Conservation (phyloP, 2,888 invertebrate genomes). For the Pseudococcus jackbeardsleyi region DNA sequence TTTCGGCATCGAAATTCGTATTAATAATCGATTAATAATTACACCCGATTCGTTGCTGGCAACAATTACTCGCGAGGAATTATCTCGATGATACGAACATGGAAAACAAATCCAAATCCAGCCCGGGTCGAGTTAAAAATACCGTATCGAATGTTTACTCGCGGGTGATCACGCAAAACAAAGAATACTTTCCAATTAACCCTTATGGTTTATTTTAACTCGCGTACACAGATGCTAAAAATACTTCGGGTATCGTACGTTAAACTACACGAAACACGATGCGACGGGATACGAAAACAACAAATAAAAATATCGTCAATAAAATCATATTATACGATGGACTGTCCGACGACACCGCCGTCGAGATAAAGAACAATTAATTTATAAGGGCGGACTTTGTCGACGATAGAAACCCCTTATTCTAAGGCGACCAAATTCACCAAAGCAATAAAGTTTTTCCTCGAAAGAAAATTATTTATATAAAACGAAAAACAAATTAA, state of each 20-base stretch:
- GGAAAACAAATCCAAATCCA: neutral
- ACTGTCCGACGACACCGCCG: neutral
- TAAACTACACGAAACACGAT: neutral
- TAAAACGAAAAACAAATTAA: conserved; percentile 5
- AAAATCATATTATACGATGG: neutral
- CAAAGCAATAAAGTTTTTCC: neutral
- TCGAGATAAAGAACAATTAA: neutral
- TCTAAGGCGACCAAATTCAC: neutral
- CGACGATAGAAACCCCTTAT: neutral
- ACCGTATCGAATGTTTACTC: conserved; percentile 15
- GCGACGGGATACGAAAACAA: neutral
- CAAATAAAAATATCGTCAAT: neutral
- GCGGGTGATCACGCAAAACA: neutral
- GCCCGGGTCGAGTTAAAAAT: neutral
- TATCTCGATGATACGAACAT: neutral
- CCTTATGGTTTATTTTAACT: neutral
- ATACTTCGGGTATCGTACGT: neutral
- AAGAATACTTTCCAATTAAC: neutral
- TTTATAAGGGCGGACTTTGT: neutral
- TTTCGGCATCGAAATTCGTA: neutral
- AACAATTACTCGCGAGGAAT: neutral
- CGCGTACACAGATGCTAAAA: neutral
- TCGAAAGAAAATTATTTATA: neutral
- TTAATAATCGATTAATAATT: neutral
- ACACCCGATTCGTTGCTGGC: neutral